Percentiles rank a stretch among this genome's conserved stretches.
Conservation (phyloP, 1,140 invertebrate genomes). For the Diachasmimorpha longicaudata region DNA sequence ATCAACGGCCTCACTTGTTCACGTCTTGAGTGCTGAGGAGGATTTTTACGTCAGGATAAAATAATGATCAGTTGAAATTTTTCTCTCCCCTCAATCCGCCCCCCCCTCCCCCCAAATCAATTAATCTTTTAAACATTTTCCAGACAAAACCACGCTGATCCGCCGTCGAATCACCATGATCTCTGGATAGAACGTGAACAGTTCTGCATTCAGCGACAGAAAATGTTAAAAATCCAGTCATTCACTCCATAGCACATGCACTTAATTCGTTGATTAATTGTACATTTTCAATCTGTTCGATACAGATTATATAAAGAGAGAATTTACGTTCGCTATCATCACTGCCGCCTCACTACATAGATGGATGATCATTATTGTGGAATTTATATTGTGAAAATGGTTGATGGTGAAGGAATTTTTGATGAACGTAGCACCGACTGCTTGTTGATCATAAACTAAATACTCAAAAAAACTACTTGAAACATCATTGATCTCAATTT, state of each 20-base stretch:
- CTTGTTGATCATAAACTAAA: not conserved
- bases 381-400: not conserved
- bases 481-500: not conserved
- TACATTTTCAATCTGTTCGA: not conserved
- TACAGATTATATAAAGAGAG: not conserved
- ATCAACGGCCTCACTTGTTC: no score
- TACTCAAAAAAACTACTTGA: not conserved
- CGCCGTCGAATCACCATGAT: not conserved
- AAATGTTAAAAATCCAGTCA: not conserved
- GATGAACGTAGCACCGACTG: not conserved
- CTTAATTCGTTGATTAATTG: slow-evolving; percentile 5
- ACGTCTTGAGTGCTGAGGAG: no score
- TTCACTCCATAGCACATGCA: not conserved
- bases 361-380: not conserved
- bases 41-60: no score
- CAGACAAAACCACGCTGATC: slow-evolving; percentile 54
- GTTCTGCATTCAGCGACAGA: not conserved
- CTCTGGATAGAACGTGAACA: not conserved
- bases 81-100: not conserved
- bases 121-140: slow-evolving; percentile 36
- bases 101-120: slow-evolving; percentile 5
- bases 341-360: not conserved
- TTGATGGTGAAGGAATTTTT: not conserved
- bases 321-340: not conserved
- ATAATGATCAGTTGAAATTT: not conserved